phyloP scores from a whole-genome alignment of 2,797 vertebrate species.

The Periophthalmus magnuspinnatus region DNA sequence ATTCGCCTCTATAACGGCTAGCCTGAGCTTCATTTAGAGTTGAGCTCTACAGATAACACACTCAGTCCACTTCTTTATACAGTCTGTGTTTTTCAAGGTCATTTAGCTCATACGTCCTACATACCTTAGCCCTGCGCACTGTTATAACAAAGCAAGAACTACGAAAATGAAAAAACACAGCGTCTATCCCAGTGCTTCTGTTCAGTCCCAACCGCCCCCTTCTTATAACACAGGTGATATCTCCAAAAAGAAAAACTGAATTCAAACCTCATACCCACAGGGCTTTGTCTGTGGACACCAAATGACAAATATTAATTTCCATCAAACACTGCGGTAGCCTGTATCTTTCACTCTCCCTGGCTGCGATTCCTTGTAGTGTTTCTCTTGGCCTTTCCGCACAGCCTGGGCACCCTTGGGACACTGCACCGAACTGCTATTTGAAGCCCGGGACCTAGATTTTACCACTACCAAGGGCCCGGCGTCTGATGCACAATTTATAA shows the following conservation, averaged over 20 bases:
- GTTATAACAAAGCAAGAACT: conserved; percentile 14
- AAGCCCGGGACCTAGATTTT: conserved; percentile 70
- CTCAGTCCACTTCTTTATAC: background rate
- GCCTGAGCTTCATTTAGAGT: too few species aligned
- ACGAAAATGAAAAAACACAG: conserved; percentile 23
- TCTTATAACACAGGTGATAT: conserved; percentile 38
- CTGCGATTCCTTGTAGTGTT: conserved; percentile 47
- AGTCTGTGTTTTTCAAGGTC: conserved; percentile 20
- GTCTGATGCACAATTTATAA: conserved; percentile 72
- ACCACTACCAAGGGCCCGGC: conserved; percentile 52
- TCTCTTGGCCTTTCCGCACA: conserved; percentile 58
- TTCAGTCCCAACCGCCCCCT: conserved; percentile 15
- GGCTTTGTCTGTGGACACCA: conserved; percentile 44
- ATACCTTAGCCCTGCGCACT: conserved; percentile 12
- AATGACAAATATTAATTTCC: conserved; percentile 74
- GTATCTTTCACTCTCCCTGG: conserved; percentile 33
- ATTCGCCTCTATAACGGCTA: too few species aligned
- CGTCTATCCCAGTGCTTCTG: conserved; percentile 3
- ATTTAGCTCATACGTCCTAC: conserved; percentile 19
- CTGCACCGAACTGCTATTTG: conserved; percentile 67
- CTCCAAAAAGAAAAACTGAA: conserved; percentile 69
- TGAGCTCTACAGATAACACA: too few species aligned
- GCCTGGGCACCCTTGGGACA: conserved; percentile 61
- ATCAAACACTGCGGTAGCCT: conserved; percentile 40
- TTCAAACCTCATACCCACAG: conserved; percentile 66